Conservation (phyloP, 2,113 vertebrate genomes). For the Hemiprocne comata region DNA sequence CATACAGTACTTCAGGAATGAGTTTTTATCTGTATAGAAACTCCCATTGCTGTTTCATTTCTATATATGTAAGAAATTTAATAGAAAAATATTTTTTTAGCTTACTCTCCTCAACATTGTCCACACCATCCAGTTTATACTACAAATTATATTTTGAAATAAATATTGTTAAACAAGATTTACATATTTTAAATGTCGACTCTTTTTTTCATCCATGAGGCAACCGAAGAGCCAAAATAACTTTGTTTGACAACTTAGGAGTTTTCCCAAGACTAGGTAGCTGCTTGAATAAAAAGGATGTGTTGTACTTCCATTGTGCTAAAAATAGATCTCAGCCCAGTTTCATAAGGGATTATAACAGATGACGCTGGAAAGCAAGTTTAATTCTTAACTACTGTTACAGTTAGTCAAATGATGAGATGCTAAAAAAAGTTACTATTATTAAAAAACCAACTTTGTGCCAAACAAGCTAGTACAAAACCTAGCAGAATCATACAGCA, state of each 20-base stretch:
- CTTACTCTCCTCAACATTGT: not conserved
- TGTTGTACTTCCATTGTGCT: not conserved
- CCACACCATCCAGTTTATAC: not conserved
- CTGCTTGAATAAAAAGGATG: not conserved
- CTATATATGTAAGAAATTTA: not conserved
- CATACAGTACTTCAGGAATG: not conserved
- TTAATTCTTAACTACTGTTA: slow-evolving; percentile 5
- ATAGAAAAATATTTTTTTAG: not conserved
- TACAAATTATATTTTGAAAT: not conserved
- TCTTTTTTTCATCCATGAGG: not conserved
- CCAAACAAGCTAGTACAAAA: not conserved
- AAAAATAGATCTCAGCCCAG: slow-evolving; percentile 28
- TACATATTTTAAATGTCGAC: not conserved
- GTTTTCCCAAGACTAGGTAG: slow-evolving; percentile 10
- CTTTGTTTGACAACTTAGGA: not conserved
- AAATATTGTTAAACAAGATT: not conserved
- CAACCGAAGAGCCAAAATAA: not conserved
- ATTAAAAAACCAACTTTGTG: not conserved
- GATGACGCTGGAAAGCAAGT: not conserved
- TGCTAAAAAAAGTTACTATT: not conserved
- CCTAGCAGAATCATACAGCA: not conserved
- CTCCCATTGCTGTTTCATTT: not conserved
- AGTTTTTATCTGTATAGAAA: not conserved
- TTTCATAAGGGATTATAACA: not conserved
- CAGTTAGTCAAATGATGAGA: not conserved